These are phyloP conservation scores for Drosophila multiciliata DNA, from an alignment of 2,888 invertebrate species.

Conservation along the genomic window DNA sequence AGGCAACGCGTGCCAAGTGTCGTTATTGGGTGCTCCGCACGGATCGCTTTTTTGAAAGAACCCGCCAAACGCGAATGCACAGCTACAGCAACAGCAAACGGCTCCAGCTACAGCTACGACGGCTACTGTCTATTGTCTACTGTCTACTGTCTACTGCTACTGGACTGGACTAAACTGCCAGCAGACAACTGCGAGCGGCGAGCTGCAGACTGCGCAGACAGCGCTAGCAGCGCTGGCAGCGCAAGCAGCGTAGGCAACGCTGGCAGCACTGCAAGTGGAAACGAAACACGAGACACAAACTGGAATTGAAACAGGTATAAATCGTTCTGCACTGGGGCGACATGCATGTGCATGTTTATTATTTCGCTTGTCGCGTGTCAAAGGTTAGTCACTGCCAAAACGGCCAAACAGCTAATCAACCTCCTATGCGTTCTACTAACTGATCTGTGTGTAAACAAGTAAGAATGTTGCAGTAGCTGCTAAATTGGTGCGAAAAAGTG, in stretches of 20 bases:
- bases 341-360: conserved; percentile 15
- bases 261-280: conserved; percentile 12
- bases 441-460: neutral
- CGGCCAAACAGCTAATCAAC: neutral
- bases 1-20: conserved; percentile 55
- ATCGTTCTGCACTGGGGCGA: conserved; percentile 25
- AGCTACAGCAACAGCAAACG: conserved; percentile 10
- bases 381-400: conserved; percentile 28
- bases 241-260: neutral
- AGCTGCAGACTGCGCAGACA: neutral
- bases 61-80: conserved; percentile 37
- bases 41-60: conserved; percentile 41
- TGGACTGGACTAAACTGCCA: conserved; percentile 47
- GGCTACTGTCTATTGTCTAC: conserved; percentile 35
- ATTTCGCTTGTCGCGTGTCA: conserved; percentile 68
- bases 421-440: neutral
- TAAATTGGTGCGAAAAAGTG: neutral
- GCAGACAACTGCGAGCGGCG: conserved; percentile 27
- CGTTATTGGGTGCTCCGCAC: conserved; percentile 14
- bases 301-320: conserved; percentile 10
- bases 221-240: neutral
- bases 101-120: conserved; percentile 5
- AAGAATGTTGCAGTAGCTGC: neutral
- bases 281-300: conserved; percentile 16
- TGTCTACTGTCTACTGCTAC: conserved; percentile 27